Percentiles rank a stretch among this genome's conserved stretches.
phyloP scores from a whole-genome alignment of 2,113 vertebrate genomes.

The Oncorhynchus mykiss region DNA sequence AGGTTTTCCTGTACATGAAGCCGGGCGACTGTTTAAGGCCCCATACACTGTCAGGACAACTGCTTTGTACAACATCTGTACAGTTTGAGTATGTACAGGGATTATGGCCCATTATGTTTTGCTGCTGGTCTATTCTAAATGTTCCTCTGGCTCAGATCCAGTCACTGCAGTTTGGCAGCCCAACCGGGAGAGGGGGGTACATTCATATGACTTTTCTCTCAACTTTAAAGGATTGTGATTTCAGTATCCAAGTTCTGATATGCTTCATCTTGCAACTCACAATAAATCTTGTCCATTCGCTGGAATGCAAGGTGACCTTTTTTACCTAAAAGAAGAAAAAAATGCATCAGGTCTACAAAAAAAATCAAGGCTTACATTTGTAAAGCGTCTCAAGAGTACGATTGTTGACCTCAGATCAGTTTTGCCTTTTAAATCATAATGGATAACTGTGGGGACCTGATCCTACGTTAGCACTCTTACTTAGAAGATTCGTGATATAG shows the following conservation, averaged over 20 bases:
- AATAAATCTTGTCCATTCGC: conserved; percentile 71
- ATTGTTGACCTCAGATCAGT: too few species aligned
- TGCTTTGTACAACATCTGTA: neutral
- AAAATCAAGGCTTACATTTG: too few species aligned
- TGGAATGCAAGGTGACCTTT: conserved; percentile 72
- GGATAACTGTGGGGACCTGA: too few species aligned
- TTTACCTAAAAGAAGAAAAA: conserved; percentile 60
- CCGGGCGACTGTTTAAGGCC: too few species aligned
- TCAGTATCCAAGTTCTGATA: conserved; percentile 74
- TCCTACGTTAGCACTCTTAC: neutral
- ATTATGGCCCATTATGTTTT: too few species aligned
- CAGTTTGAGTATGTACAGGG: neutral
- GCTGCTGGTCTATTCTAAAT: neutral
- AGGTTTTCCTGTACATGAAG: neutral
- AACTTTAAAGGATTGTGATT: conserved; percentile 72
- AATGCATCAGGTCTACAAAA: neutral
- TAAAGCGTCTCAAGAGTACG: too few species aligned
- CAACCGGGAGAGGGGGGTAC: neutral
- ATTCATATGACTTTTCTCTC: neutral
- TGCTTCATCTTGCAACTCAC: conserved; percentile 68
- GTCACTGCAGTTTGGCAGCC: neutral
- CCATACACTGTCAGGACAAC: neutral
- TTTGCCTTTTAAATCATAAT: too few species aligned
- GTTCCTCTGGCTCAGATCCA: neutral
- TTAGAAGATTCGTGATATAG: too few species aligned